Percentiles rank a stretch among this genome's conserved stretches.
Conservation (phyloP, 2,797 vertebrate genomes). For the Falco cherrug region DNA sequence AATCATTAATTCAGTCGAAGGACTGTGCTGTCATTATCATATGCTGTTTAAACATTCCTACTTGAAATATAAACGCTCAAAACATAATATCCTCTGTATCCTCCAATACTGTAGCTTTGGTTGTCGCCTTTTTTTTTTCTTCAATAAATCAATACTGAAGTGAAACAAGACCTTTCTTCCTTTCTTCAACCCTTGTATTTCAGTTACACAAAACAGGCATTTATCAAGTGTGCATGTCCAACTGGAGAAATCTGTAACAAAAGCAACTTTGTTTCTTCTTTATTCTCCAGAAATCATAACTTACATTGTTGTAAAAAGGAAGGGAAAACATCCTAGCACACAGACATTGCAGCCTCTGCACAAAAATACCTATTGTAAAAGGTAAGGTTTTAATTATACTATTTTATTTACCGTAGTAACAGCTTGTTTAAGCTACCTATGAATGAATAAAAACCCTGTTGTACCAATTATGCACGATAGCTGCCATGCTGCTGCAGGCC, state of each 20-base stretch:
- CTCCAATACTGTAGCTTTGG: background rate
- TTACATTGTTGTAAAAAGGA: conserved; percentile 36
- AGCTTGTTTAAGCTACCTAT: conserved; percentile 52
- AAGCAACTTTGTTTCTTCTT: conserved; percentile 34
- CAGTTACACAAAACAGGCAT: background rate
- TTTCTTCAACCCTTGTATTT: background rate
- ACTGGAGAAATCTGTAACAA: conserved; percentile 15
- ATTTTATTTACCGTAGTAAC: background rate
- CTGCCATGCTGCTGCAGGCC: background rate
- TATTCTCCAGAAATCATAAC: background rate
- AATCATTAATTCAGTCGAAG: background rate
- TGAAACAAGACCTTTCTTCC: conserved; percentile 1
- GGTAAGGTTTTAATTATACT: background rate
- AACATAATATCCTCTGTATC: background rate
- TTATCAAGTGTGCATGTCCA: background rate
- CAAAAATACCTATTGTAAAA: background rate
- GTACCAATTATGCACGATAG: conserved; percentile 36
- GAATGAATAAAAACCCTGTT: conserved; percentile 71
- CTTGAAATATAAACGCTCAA: background rate
- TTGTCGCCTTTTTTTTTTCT: background rate
- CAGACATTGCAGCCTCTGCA: background rate
- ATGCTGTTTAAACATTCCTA: background rate
- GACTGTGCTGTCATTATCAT: background rate
- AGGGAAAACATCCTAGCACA: conserved; percentile 21
- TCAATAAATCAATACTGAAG: background rate